Base-by-base conservation (phyloP, 2,888 invertebrate species). In the Galerucella calmariensis region DNA sequence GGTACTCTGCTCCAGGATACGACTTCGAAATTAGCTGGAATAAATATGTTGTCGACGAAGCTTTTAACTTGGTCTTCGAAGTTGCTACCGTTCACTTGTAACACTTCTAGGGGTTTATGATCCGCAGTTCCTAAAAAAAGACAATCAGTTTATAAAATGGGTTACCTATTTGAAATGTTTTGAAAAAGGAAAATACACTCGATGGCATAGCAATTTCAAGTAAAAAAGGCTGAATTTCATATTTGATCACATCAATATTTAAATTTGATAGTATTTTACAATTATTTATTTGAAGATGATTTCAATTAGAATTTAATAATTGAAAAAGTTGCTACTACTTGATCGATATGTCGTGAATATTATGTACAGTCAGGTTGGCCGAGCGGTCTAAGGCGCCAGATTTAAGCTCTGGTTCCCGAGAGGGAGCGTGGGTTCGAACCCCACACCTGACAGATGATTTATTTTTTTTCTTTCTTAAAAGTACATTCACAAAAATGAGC, bases 1-100 rank as follows among this genome's bases (percentile, higher is more conserved):
- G 99, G 99, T 59, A 97, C 92, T 82, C 96, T 92, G 12, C 96
- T 93, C 96, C 98, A 99, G 6, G 92, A 90, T 65, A 93, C 90
- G 58, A 98, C 90, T 73, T 91, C 90, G 86, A 96, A 95, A 4
- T 94, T 94, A 67, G 90, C 87, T 0, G 93, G 92, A 59, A 72
- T 84, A 67, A 94, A 90, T 8, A 94, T 91, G 75, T 90, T 85
- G 53, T 88, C 85, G 35, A 92, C 88, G 81, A 97, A 91, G 77
- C 94, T 92, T 9, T 90, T 87, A 8, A 94, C 93, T 87, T 99
- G 98, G 73, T 94, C 92, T 85, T 95, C 95, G 83, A 95, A 94
- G 1, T 90, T 90, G 20, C 86, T 85, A 16, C 94, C 94, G 44
- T 88, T 88, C 72, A 94, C 92, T 0, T 92, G 91, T 2, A 95